phyloP scores from a whole-genome alignment of 2,797 vertebrate genomes.

The Ambastaia sidthimunki region DNA sequence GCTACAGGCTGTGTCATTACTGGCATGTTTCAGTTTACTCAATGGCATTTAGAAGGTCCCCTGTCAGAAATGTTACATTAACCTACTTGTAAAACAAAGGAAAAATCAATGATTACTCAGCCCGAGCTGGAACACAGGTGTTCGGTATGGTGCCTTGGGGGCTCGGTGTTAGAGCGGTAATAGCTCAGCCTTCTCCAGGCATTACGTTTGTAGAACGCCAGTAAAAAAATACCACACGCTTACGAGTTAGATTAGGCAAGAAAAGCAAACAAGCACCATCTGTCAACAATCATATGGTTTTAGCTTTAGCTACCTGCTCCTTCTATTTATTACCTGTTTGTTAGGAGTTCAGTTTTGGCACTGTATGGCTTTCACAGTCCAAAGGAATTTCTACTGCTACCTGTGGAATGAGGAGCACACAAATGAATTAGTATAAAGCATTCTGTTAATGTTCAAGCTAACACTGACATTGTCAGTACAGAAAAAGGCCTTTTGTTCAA shows the following conservation, averaged over 20 bases:
- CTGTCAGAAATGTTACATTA: slow-evolving; percentile 32
- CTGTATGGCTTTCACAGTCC: slow-evolving; percentile 8
- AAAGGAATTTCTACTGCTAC: background rate
- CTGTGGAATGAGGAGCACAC: slow-evolving; percentile 19
- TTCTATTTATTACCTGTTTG: slow-evolving; percentile 42
- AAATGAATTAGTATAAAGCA: slow-evolving; percentile 14
- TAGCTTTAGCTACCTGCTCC: slow-evolving; percentile 30
- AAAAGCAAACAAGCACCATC: slow-evolving; percentile 22
- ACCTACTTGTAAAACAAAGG: slow-evolving; percentile 14
- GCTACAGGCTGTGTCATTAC: slow-evolving; percentile 26
- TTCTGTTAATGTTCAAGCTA: background rate
- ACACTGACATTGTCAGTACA: background rate
- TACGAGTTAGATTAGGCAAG: slow-evolving; percentile 12
- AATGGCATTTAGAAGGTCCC: slow-evolving; percentile 26
- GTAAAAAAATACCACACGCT: background rate
- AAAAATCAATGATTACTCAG: slow-evolving; percentile 2
- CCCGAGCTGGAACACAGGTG: slow-evolving; percentile 33
- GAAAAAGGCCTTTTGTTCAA: slow-evolving; percentile 3
- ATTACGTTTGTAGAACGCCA: slow-evolving; percentile 9
- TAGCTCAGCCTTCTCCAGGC: slow-evolving; percentile 28
- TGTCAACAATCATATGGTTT: slow-evolving; percentile 35
- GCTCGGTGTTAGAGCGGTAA: slow-evolving; percentile 12
- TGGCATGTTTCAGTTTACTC: slow-evolving; percentile 27
- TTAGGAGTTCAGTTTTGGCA: slow-evolving; percentile 11
- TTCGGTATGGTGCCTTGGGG: slow-evolving; percentile 19